Evolutionary conservation across 2,888 invertebrate genomes (phyloP), one percentile per base, ranked within the genome.

Genomic region (Phasia obesa): DNA sequence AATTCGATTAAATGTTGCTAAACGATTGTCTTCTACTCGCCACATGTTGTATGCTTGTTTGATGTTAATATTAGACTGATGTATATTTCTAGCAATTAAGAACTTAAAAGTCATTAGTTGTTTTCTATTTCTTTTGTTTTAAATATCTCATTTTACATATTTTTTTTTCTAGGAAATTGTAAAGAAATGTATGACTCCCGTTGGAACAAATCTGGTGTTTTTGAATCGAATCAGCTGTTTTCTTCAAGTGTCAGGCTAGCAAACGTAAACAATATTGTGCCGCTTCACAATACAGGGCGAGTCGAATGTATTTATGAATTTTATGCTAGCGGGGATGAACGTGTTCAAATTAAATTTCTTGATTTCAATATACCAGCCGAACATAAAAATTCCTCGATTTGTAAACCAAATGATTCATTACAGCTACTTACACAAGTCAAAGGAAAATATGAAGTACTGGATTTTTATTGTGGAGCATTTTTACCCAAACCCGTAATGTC

Each of bases 401-500:
- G 91, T 62, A 88, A 89, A 19, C 86, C 88, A 9, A 87, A 88
- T 5, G 90, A 91, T 84, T 88, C 89, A 1, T 79, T 91, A 2
- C 90, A 90, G 73, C 84, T 96, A 15, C 95, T 95, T 90, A 95
- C 97, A 62, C 94, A 95, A 87, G 95, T 96, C 75, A 95, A 96
- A 65, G 96, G 96, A 1, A 93, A 96, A 86, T 94, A 96, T 92
- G 97, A 97, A 89, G 95, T 96, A 88, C 95, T 97, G 74, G 97
- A 97, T 88, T 95, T 95, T 27, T 96, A 96, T 89, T 99, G 99
- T 90, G 98, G 97, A 44, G 94, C 94, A 85, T 88, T 87, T 57
- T 91, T 95, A 69, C 98, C 98, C 0, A 95, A 95, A 86, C 97
- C 97, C 76, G 93, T 98, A 85, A 98, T 99, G 98, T 98, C 98